Conservation (phyloP, 2,888 invertebrate species). For the Macrophya alboannulata region DNA sequence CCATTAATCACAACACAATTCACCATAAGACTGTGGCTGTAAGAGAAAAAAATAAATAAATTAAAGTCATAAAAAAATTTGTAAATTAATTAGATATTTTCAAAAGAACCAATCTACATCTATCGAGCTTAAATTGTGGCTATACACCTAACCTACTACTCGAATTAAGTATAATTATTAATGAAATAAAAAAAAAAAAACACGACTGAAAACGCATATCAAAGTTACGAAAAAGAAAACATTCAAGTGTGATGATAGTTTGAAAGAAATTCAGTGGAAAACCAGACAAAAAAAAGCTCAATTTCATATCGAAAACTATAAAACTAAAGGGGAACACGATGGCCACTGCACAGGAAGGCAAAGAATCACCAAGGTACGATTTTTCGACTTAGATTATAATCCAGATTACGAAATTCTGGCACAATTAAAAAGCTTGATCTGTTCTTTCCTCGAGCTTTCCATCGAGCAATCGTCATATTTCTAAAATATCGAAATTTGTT, state of each 20-base stretch:
- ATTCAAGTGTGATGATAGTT: constrained; percentile 27
- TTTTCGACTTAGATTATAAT: background rate
- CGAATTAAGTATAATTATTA: constrained; percentile 1
- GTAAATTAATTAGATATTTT: background rate
- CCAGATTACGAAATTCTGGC: background rate
- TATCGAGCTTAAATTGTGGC: constrained; percentile 48
- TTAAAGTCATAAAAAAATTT: background rate
- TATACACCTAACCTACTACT: constrained; percentile 11
- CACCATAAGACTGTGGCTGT: constrained; percentile 7
- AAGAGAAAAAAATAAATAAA: background rate
- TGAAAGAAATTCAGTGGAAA: constrained; percentile 14
- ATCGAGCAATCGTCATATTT: background rate
- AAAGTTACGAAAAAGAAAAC: constrained; percentile 40
- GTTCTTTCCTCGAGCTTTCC: background rate
- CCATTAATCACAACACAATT: background rate
- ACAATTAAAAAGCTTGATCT: background rate
- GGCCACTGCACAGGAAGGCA: constrained; percentile 77
- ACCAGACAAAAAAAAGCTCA: constrained; percentile 4
- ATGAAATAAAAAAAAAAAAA: background rate
- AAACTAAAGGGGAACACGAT: constrained; percentile 61
- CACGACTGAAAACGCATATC: constrained; percentile 32
- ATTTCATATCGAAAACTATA: constrained; percentile 35
- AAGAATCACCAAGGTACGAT: constrained; percentile 77
- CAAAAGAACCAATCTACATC: constrained; percentile 48
- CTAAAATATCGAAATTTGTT: background rate